Base-by-base conservation (phyloP, 2,888 invertebrate genomes). In the Drosophila pegasa region DNA sequence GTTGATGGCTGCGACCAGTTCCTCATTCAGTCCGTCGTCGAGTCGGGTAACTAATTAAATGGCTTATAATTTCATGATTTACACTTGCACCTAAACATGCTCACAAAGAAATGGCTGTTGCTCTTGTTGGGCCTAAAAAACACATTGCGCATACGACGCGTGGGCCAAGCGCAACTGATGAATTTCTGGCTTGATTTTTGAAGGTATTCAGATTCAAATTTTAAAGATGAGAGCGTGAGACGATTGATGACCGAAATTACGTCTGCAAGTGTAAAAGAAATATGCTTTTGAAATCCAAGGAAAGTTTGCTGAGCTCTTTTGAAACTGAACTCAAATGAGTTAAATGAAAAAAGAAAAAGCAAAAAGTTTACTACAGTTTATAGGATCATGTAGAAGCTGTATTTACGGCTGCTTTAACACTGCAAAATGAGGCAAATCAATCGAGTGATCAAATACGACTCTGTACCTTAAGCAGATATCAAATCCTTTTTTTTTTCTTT, bases 61-160 rank as follows among this genome's bases (percentile, higher is more conserved):
- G 79, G 82, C 82, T 85, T 83, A 76, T 83, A 81, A 78, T 84
- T 83, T 78, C 73, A 84, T 87, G 83, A 87, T 85, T 87, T 87
- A 83, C 87, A 87, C 85, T 80, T 84, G 73, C 75, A 33, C 60
- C 68, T 58, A 66, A 71, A 67, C 63, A 69, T 71, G 74, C 68
- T 70, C 83, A 74, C 76, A 80, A 86, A 73, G 68, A 72, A 63
- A 51, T 20, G 47, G 18, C 45, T 38, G 9, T 14, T 20, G 56
- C 31, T 25, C 16, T 40, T 47, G 5, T 38, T 48, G 38, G 47
- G 37, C 29, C 54, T 50, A 67, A 63, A 51, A 67, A 63, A 51
- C 72, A 62, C 61, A 68, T 77, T 72, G 68, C 68, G 72, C 41
- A 75, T 75, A 58, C 75, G 55, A 40, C 57, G 77, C 58, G 58